Evolutionary conservation across 1,140 invertebrate genomes (phyloP).

Genomic region (Cydia amplana): DNA sequence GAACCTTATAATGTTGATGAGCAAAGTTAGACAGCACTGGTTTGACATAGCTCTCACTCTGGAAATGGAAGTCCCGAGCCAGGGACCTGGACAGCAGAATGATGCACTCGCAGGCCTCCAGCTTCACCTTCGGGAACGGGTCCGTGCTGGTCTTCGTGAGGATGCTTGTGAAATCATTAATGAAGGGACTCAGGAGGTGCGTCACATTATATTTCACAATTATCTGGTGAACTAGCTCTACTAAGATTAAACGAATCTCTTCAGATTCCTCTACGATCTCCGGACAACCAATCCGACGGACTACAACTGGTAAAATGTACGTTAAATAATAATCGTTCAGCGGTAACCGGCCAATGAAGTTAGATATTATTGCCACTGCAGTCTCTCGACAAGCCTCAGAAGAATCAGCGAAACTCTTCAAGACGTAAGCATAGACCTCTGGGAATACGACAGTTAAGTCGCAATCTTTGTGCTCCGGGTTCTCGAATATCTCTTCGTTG

Average conservation of each 20-base stretch:
- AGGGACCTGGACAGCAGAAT: conserved; percentile 83
- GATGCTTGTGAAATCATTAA: conserved; percentile 88
- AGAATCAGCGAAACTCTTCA: conserved; percentile 71
- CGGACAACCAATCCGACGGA: conserved; percentile 86
- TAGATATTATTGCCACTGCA: conserved; percentile 63
- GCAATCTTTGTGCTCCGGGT: conserved; percentile 52
- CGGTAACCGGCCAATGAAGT: conserved; percentile 66
- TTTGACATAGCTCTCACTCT: conserved; percentile 85
- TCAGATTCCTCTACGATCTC: conserved; percentile 92
- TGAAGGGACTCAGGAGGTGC: conserved; percentile 82
- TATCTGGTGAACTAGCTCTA: conserved; percentile 84
- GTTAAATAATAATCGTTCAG: conserved; percentile 85
- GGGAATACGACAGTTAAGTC: conserved; percentile 69
- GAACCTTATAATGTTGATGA: conserved; percentile 90
- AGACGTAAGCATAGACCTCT: conserved; percentile 68
- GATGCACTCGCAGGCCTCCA: conserved; percentile 86
- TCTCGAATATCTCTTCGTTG: conserved; percentile 69
- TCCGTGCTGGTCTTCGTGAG: conserved; percentile 86
- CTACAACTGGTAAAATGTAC: conserved; percentile 87
- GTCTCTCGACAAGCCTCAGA: conserved; percentile 69
- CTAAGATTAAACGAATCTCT: conserved; percentile 88
- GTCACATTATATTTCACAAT: conserved; percentile 82
- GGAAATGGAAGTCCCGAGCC: conserved; percentile 86
- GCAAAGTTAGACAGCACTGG: conserved; percentile 85
- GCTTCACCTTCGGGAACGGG: conserved; percentile 88